Evolutionary conservation across 1,140 invertebrate species (phyloP).

Genomic region (Heterodera carotae): DNA sequence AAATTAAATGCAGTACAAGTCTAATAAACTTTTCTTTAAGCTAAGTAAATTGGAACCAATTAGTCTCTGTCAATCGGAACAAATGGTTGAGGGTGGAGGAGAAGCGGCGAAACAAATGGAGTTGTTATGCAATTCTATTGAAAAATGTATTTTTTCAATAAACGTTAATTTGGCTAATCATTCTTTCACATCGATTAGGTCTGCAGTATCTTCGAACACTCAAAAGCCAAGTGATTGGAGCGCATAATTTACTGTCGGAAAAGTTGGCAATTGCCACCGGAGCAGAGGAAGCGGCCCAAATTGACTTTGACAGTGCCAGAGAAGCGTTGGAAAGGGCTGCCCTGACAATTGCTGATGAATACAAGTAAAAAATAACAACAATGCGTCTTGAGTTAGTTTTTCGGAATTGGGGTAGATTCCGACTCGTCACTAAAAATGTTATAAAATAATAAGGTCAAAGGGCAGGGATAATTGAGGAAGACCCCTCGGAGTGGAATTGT

Average conservation of each 20-base stretch:
- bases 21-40: too few species aligned
- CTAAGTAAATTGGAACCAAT: too few species aligned
- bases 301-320: slow-evolving; percentile 13
- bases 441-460: too few species aligned
- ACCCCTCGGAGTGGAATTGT: too few species aligned
- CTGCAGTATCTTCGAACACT: background rate
- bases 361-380: slow-evolving; percentile 20
- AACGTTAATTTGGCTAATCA: slow-evolving; percentile 18
- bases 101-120: background rate
- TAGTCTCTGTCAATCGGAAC: too few species aligned
- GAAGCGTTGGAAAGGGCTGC: slow-evolving; percentile 22
- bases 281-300: background rate
- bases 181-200: slow-evolving; percentile 14
- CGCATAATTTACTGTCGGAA: slow-evolving; percentile 7
- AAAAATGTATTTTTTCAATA: slow-evolving; percentile 22
- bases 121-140: background rate
- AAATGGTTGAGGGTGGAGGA: background rate
- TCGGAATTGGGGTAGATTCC: too few species aligned
- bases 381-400: too few species aligned
- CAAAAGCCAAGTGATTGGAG: slow-evolving; percentile 7
- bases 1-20: too few species aligned
- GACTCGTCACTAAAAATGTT: too few species aligned
- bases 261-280: background rate
- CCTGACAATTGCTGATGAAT: slow-evolving; percentile 28
- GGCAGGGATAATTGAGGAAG: too few species aligned